phyloP scores from a whole-genome alignment of 2,797 vertebrate species.

The Macroramphosus scolopax region DNA sequence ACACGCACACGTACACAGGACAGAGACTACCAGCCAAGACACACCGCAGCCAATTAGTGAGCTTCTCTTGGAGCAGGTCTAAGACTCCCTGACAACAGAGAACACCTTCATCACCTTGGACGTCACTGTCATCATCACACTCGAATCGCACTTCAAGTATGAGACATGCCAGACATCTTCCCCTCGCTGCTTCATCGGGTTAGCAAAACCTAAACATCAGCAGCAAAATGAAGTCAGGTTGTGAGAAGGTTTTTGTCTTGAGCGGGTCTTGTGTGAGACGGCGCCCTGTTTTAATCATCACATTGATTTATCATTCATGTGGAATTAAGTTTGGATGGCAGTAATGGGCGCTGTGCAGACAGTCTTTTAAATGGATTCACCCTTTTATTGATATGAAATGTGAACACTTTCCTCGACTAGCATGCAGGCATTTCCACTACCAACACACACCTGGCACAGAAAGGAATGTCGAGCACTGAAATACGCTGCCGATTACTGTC shows the following conservation, averaged over 20 bases:
- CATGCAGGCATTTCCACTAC: conserved; percentile 7
- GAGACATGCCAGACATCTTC: conserved; percentile 38
- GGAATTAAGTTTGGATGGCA: conserved; percentile 22
- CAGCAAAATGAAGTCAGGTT: conserved; percentile 20
- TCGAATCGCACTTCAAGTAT: conserved; percentile 51
- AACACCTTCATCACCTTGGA: conserved; percentile 58
- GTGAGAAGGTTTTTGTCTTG: conserved; percentile 11
- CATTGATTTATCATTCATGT: conserved; percentile 33
- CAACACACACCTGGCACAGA: conserved; percentile 7
- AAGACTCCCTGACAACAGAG: conserved; percentile 64
- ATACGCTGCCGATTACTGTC: conserved; percentile 1
- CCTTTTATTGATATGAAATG: conserved; percentile 26
- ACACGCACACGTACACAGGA: conserved; percentile 9
- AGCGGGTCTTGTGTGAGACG: conserved; percentile 22
- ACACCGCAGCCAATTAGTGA: conserved; percentile 66
- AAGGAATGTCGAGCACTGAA: not conserved
- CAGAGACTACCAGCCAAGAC: conserved; percentile 19
- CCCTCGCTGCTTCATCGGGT: conserved; percentile 28
- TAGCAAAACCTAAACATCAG: conserved; percentile 33
- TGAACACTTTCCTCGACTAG: conserved; percentile 10
- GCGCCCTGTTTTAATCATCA: conserved; percentile 28
- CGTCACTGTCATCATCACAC: conserved; percentile 43
- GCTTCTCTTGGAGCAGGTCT: conserved; percentile 52
- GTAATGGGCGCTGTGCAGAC: conserved; percentile 23
- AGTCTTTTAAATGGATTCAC: conserved; percentile 21